A percentile compares a stretch with the other conserved stretches of the same genome.
Evolutionary conservation across 2,797 vertebrate genomes (phyloP).

Genomic region (Phrynocephalus guinanensis): DNA sequence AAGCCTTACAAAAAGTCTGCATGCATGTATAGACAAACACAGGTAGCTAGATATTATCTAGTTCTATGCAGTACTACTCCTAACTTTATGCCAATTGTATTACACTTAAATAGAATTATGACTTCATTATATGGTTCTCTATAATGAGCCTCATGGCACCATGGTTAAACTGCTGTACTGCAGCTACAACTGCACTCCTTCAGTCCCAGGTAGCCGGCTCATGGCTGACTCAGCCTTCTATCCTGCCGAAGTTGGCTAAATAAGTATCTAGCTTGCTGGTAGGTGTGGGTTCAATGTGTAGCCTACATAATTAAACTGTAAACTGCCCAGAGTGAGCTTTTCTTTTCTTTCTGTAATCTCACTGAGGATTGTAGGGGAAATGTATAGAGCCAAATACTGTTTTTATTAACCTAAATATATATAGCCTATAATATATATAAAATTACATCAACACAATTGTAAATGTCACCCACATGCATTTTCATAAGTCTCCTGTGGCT

Average conservation of each 20-base stretch:
- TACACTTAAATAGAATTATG: background rate
- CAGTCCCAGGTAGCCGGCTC: too few relatives aligned
- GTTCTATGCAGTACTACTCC: background rate
- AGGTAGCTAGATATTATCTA: background rate
- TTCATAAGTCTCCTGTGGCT: background rate
- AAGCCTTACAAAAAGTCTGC: too few relatives aligned
- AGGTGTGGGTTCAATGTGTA: too few relatives aligned
- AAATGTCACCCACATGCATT: accelerated
- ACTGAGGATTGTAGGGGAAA: background rate
- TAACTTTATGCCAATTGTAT: background rate
- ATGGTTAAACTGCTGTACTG: too few relatives aligned
- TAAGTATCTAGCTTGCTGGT: too few relatives aligned
- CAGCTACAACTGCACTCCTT: too few relatives aligned
- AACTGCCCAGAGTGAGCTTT: too few relatives aligned
- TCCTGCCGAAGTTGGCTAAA: too few relatives aligned
- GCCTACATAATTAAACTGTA: too few relatives aligned
- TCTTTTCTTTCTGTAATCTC: background rate
- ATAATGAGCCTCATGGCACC: too few relatives aligned
- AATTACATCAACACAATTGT: constrained; percentile 27
- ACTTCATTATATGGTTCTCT: background rate
- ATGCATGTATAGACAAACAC: background rate
- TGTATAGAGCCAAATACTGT: background rate
- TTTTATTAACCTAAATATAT: background rate
- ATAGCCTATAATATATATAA: too few relatives aligned
- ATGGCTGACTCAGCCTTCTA: too few relatives aligned